These are phyloP conservation scores for Phasianus colchicus DNA, from an alignment of 2,113 vertebrate species.

Conservation along the genomic window DNA sequence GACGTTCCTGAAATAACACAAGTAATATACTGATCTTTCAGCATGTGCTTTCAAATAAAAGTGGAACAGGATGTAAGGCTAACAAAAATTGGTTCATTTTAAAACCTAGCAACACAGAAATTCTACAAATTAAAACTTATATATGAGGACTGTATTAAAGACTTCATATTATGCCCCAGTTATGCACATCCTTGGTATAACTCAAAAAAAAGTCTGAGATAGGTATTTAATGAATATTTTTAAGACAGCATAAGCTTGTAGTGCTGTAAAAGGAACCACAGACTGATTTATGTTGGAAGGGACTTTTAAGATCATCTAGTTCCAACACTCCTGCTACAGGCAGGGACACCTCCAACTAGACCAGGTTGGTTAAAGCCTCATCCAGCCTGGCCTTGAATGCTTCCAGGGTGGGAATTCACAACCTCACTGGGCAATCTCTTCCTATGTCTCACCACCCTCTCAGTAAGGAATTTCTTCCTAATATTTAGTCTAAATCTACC, in stretches of 20 bases:
- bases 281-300: too few species aligned
- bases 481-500: too few species aligned
- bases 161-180: background rate
- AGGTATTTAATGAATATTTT: background rate
- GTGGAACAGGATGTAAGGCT: background rate
- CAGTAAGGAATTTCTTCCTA: too few species aligned
- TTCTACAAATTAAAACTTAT: background rate
- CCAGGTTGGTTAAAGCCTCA: too few species aligned
- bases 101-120: background rate
- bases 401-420: too few species aligned
- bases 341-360: too few species aligned
- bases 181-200: background rate
- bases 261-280: background rate
- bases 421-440: too few species aligned
- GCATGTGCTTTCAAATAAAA: background rate
- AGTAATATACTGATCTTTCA: background rate
- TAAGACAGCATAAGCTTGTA: background rate
- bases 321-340: too few species aligned
- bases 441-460: too few species aligned
- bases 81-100: background rate
- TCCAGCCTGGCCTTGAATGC: too few species aligned
- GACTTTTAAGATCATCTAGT: too few species aligned
- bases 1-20: background rate
- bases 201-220: background rate
- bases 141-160: background rate